Conservation (phyloP, 2,113 vertebrate species). For the Laticauda colubrina region DNA sequence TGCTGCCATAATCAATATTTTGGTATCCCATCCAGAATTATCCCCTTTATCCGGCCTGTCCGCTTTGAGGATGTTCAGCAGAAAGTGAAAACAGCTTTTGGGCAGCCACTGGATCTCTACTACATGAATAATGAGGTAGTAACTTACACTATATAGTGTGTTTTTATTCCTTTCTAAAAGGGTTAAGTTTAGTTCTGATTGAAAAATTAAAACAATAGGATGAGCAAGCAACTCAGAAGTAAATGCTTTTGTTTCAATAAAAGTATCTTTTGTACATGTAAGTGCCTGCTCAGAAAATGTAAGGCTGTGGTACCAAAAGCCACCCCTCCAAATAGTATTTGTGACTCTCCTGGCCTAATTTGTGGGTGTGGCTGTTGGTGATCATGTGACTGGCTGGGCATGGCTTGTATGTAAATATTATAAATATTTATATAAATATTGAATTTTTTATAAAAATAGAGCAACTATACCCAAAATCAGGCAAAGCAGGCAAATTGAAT, state of each 20-base stretch:
- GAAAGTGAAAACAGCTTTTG: constrained; percentile 89
- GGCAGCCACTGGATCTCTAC: constrained; percentile 88
- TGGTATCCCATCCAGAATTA: constrained; percentile 75
- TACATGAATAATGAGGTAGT: constrained; percentile 95
- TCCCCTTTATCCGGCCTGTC: constrained; percentile 88
- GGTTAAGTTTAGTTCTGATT: background rate
- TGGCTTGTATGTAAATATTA: too few species aligned
- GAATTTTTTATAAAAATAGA: too few species aligned
- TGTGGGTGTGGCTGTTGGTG: too few species aligned
- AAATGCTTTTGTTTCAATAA: background rate
- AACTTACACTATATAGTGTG: rapidly evolving
- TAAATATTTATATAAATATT: too few species aligned
- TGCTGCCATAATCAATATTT: background rate
- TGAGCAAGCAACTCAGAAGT: background rate
- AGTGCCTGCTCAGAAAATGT: background rate
- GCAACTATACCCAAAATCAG: too few species aligned
- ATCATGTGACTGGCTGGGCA: too few species aligned
- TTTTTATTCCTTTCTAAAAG: background rate
- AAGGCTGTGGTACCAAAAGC: background rate
- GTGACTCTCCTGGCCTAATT: background rate
- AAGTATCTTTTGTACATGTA: background rate
- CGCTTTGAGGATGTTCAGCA: constrained; percentile 89
- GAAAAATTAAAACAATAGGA: background rate
- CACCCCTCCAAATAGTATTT: background rate
- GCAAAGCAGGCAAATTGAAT: too few species aligned